These are phyloP conservation scores for Blera fallax DNA, from an alignment of 2,888 invertebrate species.

Conservation along the genomic window DNA sequence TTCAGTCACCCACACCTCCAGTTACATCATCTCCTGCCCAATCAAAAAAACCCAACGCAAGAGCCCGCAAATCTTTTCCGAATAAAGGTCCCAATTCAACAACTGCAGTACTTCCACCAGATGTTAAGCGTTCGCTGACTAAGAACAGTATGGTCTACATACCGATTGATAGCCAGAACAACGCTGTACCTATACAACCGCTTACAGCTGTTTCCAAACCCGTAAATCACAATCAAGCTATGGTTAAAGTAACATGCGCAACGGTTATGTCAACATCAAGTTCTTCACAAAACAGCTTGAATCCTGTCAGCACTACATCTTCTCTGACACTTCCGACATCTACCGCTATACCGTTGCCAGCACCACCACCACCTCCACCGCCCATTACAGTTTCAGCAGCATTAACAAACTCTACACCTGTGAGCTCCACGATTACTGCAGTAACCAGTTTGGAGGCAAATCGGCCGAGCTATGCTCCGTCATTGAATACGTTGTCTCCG, in stretches of 20 bases:
- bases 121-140: constrained; percentile 73
- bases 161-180: constrained; percentile 76
- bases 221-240: neutral
- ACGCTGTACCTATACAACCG: constrained; percentile 77
- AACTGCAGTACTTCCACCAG: constrained; percentile 35
- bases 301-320: neutral
- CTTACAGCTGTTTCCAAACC: constrained; percentile 78
- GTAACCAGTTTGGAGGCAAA: constrained; percentile 40
- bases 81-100: constrained; percentile 58
- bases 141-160: constrained; percentile 81
- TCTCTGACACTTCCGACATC: neutral
- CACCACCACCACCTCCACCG: constrained; percentile 12
- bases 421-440: constrained; percentile 23
- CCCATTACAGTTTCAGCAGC: neutral
- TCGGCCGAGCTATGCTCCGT: neutral
- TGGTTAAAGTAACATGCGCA: constrained; percentile 22
- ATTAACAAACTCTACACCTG: neutral
- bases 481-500: constrained; percentile 76
- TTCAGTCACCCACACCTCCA: neutral
- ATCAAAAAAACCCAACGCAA: constrained; percentile 39
- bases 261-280: constrained; percentile 4
- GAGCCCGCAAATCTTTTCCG: constrained; percentile 60
- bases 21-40: neutral
- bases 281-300: neutral
- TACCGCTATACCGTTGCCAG: neutral